Base-by-base conservation (phyloP, 2,113 vertebrate species). In the Cygnus atratus region DNA sequence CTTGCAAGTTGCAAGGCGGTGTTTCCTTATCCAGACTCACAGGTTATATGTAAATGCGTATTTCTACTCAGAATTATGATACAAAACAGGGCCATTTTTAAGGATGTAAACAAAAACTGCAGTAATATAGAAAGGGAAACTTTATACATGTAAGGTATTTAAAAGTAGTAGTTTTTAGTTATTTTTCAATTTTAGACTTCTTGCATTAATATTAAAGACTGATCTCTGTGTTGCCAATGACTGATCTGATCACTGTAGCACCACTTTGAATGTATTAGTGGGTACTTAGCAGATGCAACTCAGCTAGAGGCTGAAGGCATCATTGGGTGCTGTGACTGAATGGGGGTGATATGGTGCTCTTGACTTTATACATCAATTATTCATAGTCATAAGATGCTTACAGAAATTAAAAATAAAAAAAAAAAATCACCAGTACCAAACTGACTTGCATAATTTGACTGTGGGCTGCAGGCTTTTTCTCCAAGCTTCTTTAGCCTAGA, bases 401-500 rank as follows among this genome's bases (percentile, higher is more conserved):
- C 2, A 1, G 37, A 65, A 87, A 89, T 94, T 50, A 78, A 58
- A 93, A 83, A 11, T 5, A 48, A 20, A 48, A 5, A 20, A 62
- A 88, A 84, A 76, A 54, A 44, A 33, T 72, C 46, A 17, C 43
- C 48, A 25, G 43, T 21, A 20, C 67, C 39, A 54, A 58, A 2
- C 26, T 57, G 71, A 44, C 74, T 76, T 35, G 41, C 39, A 19
- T 39, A 70, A 61, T 87, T 81, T 93, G 62, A 54, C 88, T 90
- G 57, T n/a, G 67, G 87, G 25, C 18, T 77, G 44, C 54, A 81
- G 61, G 48, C 24, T 88, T 95, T 92, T 67, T 76, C 58, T 94
- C 44, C 74, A 70, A 94, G 62, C 66, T 78, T 87, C 73, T 87
- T 91, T 93, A 88, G 54, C 62, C 70, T 79, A 79, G 88, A 92